Base-by-base conservation (phyloP, 2,797 vertebrate species). In the Nyctalus aviator region DNA sequence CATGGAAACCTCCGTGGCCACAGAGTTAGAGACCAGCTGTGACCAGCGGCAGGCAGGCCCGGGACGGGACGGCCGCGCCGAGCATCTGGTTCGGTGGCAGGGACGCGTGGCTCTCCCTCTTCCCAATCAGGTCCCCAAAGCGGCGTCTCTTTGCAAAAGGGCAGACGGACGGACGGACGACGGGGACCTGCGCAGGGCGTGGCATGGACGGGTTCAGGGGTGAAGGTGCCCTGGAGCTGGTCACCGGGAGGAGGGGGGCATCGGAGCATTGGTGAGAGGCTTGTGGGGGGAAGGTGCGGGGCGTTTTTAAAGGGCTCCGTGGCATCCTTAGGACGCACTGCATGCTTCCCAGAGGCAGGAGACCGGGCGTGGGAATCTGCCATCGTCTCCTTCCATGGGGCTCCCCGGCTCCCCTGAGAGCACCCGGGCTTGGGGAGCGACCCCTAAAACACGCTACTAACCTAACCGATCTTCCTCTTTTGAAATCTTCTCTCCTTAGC, bases 1-100 rank as follows among this genome's bases (percentile, higher is more conserved):
- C 91, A 94, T 93, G 89, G 96, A 96, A 95, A 93, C 93, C 86
- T 88, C 68, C 1, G 0, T 3, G 44, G 83, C 69, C 88, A 79
- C 94, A 72, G 82, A 50, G 62, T 81, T 41, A 66, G 75, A 88
- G 85, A 21, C 37, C 14, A 14, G n/a, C 48, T 27, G 1, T 27
- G 57, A 84, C 72, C 84, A 66, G 91, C 18, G 57, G 87, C 84
- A 35, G 72, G 35, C 69, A 8, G 69, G 18, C 37, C 8, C 0
- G 9, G n/a, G 37, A 75, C 41, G 76, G 76, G 37, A 75, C 41
- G 76, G 76, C 71, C 30, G 18, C 10, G 0, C 5, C 50, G 59
- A 44, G 89, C 6, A 12, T 50, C 85, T 48, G 1, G 12, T 32
- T 27, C 20, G 1, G 48, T 68, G 53, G 75, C 85, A 27, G 0